Percentiles rank a stretch among this genome's conserved stretches.
Conservation (phyloP, 2,797 vertebrate species). For the Oreochromis mossambicus region DNA sequence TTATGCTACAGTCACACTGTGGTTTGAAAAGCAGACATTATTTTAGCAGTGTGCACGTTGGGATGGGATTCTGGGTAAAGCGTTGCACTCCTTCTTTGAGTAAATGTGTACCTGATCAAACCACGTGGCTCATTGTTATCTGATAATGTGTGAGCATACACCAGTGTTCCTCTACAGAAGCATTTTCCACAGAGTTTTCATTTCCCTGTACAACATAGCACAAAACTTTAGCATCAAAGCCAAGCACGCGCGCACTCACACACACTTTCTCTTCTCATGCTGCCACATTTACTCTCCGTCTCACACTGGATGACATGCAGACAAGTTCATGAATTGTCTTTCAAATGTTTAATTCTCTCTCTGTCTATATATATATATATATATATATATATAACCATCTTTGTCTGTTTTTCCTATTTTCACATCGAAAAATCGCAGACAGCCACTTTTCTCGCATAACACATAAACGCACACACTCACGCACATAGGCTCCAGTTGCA, state of each 20-base stretch:
- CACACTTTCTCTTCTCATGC: conserved; percentile 10
- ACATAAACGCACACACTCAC: conserved; percentile 23
- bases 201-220: neutral
- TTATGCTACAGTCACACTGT: neutral
- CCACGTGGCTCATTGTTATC: neutral
- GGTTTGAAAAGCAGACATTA: neutral
- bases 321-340: conserved; percentile 30
- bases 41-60: neutral
- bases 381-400: neutral
- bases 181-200: neutral
- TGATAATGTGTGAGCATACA: neutral
- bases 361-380: accelerated
- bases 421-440: neutral
- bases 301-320: neutral
- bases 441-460: neutral
- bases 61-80: neutral
- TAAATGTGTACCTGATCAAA: neutral
- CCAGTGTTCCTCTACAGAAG: neutral
- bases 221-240: conserved; percentile 15
- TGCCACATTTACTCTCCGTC: neutral
- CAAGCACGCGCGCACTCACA: neutral
- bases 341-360: conserved; percentile 32
- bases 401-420: neutral
- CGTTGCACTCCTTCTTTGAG: neutral
- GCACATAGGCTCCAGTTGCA: conserved; percentile 56